Evolutionary conservation across 2,113 vertebrate genomes (phyloP), one percentile per base, ranked within the genome.

Genomic region (Lophotis ruficrista): DNA sequence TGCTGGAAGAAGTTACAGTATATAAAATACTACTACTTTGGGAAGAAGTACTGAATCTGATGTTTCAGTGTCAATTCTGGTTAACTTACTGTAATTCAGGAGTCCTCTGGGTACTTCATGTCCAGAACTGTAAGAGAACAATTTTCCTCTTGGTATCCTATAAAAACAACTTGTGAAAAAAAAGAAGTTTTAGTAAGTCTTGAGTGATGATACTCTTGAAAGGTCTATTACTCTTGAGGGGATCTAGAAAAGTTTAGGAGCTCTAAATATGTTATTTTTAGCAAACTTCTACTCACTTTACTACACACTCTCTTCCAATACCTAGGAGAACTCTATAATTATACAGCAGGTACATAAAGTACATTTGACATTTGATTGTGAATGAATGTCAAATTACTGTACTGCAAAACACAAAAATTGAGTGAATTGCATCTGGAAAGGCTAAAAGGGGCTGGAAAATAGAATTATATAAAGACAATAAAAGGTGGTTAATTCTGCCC

Each of bases 371-470:
- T 87, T 86, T 94, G 69, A 65, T 91, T 84, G n/a, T 50, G 57
- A 96, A 94, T 72, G 53, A 94, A 94, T 76, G 41, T 87, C 90
- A 94, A 87, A 87, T 79, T 89, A 87, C 70, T 65, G 22, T 47
- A 41, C 66, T 87, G 54, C 48, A 95, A 93, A 94, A 27, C 75
- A 86, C 15, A 79, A 75, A 86, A 95, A 76, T 4, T n/a, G 37
- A 89, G 53, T 75, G 48, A 90, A 12, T 60, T 84, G 10, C 54
- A 87, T 72, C 25, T 84, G 30, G n/a, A 83, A 92, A 90, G 91
- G 10, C 14, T 71, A 70, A 73, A 96, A 87, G 48, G 10, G 14
- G 3, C 41, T 69, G 23, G 65, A 81, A 92, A 89, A 94, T 14
- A 65, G 22, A 90, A 91, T 92, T 95, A 72, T 51, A 33, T 57